Evolutionary conservation across 2,113 vertebrate genomes (phyloP), one percentile per base, ranked within the genome.

Genomic region (Neofelis nebulosa): DNA sequence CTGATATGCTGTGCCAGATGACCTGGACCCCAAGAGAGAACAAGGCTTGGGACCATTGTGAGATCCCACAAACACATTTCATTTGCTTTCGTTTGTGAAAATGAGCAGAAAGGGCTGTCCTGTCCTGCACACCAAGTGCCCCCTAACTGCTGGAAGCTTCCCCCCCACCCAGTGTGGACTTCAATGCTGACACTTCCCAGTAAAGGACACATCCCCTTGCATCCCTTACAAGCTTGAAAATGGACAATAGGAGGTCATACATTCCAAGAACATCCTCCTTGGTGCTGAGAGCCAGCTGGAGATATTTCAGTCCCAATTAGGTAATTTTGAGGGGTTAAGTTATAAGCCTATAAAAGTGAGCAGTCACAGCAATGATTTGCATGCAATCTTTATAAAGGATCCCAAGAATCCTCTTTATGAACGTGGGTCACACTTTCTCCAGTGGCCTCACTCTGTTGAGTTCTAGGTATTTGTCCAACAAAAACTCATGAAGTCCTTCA

Each of bases 261-360:
- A 89, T 92, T 95, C 61, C 80, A 91, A 89, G 89, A 83, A 91
- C 23, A 89, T 50, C 25, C 29, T 73, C n/a, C 57, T 85, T 82
- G 78, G 38, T 45, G 36, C 21, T 50, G 18, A 83, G 63, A 94
- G 38, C 52, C 89, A 87, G 71, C 63, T 71, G 74, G 73, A 89
- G 52, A 61, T 63, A 63, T 33, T 71, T 91, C 52, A 78, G 76
- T 73, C 48, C 23, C 78, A 82, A 82, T 89, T 48, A 92, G 61
- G 86, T 87, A 50, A 93, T 69, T 94, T 55, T 55, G 68, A 68
- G 36, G 69, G 61, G 13, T 29, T 36, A 81, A 57, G 81, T 63
- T 41, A 55, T 27, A 93, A 94, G 71, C 57, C 41, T 63, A 31
- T 76, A 81, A 61, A 90, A 83, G 57, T 1, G 29, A 93, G 31